phyloP scores from a whole-genome alignment of 2,797 vertebrate genomes.

The Dendrocincla fuliginosa region DNA sequence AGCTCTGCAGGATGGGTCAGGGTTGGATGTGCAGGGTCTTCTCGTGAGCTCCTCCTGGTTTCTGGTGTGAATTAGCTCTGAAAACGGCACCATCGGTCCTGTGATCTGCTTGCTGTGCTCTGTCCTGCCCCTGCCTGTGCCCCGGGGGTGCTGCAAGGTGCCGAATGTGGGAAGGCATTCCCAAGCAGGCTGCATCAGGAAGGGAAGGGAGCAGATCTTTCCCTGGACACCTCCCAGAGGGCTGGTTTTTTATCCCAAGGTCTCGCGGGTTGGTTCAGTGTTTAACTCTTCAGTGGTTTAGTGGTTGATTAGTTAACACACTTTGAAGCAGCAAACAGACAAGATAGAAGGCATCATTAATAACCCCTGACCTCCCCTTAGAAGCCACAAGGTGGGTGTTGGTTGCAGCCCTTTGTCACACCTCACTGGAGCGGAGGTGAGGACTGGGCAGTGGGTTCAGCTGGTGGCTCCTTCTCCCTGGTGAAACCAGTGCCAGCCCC shows the following conservation, averaged over 20 bases:
- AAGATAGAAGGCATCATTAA: neutral
- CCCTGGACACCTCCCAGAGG: neutral
- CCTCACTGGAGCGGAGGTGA: rapidly evolving
- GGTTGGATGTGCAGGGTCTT: neutral
- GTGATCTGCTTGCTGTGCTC: neutral
- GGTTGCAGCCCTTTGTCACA: neutral
- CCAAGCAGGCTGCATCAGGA: rapidly evolving
- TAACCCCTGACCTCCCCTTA: neutral
- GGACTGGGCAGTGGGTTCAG: neutral
- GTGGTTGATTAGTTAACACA: neutral
- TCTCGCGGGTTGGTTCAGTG: rapidly evolving
- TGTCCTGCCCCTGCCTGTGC: neutral
- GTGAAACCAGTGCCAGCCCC: neutral
- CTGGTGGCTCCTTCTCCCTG: neutral
- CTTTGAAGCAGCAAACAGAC: neutral
- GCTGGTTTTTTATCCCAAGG: neutral
- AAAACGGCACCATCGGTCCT: neutral
- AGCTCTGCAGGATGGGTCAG: neutral
- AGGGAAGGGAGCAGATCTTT: neutral
- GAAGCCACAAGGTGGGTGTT: neutral
- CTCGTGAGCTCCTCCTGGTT: rapidly evolving
- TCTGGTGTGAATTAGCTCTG: neutral
- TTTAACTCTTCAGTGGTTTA: neutral
- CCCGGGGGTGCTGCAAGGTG: neutral
- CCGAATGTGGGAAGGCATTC: rapidly evolving